Percentiles rank a stretch among this genome's conserved stretches.
Conservation (phyloP, 2,888 invertebrate species). For the Exephanes ischioxanthus region DNA sequence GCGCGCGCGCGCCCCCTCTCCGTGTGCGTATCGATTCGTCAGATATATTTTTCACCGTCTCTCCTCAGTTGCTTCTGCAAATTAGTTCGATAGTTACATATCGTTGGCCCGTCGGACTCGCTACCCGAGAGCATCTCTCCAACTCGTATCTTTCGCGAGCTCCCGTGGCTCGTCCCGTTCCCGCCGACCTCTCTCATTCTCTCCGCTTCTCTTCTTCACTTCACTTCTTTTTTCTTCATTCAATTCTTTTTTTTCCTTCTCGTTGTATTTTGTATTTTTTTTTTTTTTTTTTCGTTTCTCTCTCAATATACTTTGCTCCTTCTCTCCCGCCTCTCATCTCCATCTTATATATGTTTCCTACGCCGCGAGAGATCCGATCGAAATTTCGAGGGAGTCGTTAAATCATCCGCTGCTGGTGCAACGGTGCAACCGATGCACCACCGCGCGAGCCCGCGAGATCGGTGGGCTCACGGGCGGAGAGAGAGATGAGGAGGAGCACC, state of each 20-base stretch:
- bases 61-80: conserved; percentile 64
- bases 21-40: conserved; percentile 45
- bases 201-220: conserved; percentile 28
- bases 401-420: conserved; percentile 73
- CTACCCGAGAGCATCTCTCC: conserved; percentile 38
- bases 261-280: conserved; percentile 28
- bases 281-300: conserved; percentile 66
- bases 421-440: conserved; percentile 44
- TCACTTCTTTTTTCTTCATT: conserved; percentile 71
- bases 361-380: conserved; percentile 75
- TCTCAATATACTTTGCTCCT: conserved; percentile 62
- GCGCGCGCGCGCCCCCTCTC: neutral
- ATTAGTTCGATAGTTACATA: conserved; percentile 65
- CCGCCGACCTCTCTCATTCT: conserved; percentile 21
- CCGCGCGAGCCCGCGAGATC: conserved; percentile 26
- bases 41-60: conserved; percentile 62
- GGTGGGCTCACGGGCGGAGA: conserved; percentile 21
- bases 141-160: conserved; percentile 39
- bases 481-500: conserved; percentile 5
- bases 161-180: conserved; percentile 58
- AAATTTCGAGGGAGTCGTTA: conserved; percentile 79
- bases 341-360: conserved; percentile 63
- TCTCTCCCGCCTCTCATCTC: conserved; percentile 71
- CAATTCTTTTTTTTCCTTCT: conserved; percentile 17
- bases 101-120: conserved; percentile 50